A percentile compares a stretch with the other conserved stretches of the same genome.
phyloP scores from a whole-genome alignment of 2,888 invertebrate species.

The Hipparchia sbordonii region DNA sequence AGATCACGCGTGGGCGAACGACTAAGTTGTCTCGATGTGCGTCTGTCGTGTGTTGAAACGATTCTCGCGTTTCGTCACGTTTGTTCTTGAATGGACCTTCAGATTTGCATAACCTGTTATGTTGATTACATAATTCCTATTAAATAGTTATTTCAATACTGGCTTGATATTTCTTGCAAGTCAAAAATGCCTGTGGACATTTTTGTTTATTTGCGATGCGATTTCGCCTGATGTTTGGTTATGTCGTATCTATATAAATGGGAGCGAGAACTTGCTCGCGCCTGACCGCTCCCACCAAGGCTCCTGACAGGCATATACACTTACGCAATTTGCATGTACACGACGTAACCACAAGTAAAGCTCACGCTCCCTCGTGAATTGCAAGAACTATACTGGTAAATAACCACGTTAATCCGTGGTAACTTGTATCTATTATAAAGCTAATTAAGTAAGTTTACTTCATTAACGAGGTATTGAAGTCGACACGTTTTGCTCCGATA shows the following conservation, averaged over 20 bases:
- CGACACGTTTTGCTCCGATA: neutral
- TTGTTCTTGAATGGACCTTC: constrained; percentile 29
- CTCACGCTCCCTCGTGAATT: no score
- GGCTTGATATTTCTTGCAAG: constrained; percentile 8
- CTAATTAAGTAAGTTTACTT: neutral
- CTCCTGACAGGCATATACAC: no score
- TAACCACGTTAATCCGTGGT: no score
- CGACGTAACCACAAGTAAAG: no score
- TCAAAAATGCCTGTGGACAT: neutral
- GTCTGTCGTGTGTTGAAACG: constrained; percentile 23
- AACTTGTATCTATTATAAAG: no score
- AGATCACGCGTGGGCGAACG: constrained; percentile 22
- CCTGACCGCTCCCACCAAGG: no score
- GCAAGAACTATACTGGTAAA: no score
- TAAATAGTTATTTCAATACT: neutral
- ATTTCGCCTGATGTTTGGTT: neutral
- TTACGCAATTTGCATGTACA: no score
- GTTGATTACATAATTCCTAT: constrained; percentile 19
- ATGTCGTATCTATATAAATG: no score
- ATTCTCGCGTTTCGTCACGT: constrained; percentile 26
- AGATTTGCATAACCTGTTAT: constrained; percentile 30
- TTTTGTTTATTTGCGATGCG: no score
- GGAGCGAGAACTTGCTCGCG: no score
- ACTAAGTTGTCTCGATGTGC: constrained; percentile 19
- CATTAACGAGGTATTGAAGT: neutral